These are phyloP conservation scores for Elachura formosa DNA, from an alignment of 2,113 vertebrate genomes.

Conservation along the genomic window DNA sequence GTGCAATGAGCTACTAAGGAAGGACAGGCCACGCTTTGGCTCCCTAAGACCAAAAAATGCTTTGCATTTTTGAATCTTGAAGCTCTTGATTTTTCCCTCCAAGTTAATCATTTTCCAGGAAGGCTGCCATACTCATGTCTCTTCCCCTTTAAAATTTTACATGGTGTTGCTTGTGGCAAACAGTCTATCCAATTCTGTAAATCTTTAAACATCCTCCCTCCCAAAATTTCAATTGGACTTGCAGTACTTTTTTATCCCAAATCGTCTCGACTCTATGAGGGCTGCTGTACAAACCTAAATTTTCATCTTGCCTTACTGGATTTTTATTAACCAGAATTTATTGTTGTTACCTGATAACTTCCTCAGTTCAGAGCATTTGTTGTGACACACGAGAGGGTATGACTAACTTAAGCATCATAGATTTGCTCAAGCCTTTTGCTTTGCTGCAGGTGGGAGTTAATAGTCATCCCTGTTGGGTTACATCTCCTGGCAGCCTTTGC, in stretches of 20 bases:
- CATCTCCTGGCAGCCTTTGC: background rate
- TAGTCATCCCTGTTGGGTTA: rapidly evolving
- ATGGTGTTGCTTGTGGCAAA: background rate
- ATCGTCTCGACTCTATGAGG: background rate
- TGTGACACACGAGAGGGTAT: background rate
- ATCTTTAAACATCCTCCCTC: background rate
- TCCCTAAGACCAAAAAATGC: background rate
- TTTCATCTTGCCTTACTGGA: background rate
- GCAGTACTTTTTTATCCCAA: background rate
- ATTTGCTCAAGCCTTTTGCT: background rate
- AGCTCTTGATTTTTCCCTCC: rapidly evolving
- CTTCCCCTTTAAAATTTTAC: background rate
- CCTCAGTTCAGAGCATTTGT: background rate
- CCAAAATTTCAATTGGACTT: background rate
- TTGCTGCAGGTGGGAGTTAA: background rate
- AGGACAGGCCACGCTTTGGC: background rate
- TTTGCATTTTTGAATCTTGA: background rate
- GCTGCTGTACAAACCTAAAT: background rate
- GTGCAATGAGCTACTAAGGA: background rate
- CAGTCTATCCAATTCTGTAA: background rate
- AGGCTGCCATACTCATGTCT: background rate
- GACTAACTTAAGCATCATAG: background rate
- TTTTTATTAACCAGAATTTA: background rate
- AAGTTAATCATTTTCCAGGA: background rate
- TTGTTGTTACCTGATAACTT: background rate